Evolutionary conservation across 2,113 vertebrate genomes (phyloP), one percentile per base, ranked within the genome.

Genomic region (Neogobius melanostomus): DNA sequence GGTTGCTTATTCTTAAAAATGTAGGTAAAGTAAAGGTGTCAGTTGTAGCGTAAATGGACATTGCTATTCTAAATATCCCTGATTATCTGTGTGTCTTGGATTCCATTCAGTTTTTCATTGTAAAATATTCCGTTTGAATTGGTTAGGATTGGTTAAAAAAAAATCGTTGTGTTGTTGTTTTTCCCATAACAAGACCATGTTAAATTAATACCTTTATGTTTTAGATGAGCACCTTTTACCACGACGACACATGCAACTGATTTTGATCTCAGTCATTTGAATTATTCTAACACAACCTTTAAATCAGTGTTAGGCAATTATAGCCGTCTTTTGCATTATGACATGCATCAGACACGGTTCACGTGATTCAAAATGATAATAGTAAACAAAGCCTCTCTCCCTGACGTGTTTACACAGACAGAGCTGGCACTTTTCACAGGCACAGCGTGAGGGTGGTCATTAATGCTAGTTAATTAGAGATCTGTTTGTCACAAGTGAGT

Each of bases 401-500:
- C 61, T 74, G 71, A 82, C 72, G 68, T 77, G 82, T 87, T 84
- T 82, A 61, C 46, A 63, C 59, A 46, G 12, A 73, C 49, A 66
- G 5, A 5, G 12, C 54, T 16, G 52, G 53, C 62, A 64, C n/a
- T 14, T 74, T 66, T 28, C 62, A 72, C 76, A 67, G 47, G 42
- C 49, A 6, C 84, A 65, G 60, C 73, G 17, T 66, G 76, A 82
- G 82, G 80, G 15, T 77, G 79, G 80, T 77, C 81, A 88, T 89
- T 89, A 88, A 71, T 54, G 74, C 75, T 85, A 65, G 84, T 89
- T 91, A 90, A 91, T 91, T 87, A 88, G 76, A 89, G 79, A 73
- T 43, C 71, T 81, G 82, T 89, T 89, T 75, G 78, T 89, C 78
- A 80, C 77, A 57, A 66, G 36, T 80, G 72, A 83, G 85, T 89